Percentiles rank a stretch among this genome's conserved stretches.
These are phyloP conservation scores for Drosophila kambysellisi DNA, from an alignment of 2,888 invertebrate genomes.

Conservation along the genomic window DNA sequence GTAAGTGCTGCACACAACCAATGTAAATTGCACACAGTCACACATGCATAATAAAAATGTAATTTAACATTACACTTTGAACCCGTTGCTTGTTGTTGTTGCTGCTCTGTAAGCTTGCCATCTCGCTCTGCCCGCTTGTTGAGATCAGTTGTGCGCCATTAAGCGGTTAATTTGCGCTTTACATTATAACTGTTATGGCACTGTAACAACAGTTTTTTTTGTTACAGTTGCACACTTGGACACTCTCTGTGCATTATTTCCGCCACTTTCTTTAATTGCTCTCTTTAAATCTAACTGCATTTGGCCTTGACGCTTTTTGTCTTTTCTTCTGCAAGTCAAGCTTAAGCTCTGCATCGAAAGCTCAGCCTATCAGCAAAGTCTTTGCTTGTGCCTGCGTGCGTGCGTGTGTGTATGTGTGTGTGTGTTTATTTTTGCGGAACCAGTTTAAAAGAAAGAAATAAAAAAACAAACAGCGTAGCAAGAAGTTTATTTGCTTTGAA, in stretches of 20 bases:
- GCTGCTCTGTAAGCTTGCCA: constrained; percentile 19
- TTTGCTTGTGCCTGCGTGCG: constrained; percentile 7
- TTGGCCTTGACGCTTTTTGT: constrained; percentile 56
- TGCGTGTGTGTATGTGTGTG: constrained; percentile 14
- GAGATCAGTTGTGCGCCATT: constrained; percentile 41
- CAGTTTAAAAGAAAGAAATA: constrained; percentile 56
- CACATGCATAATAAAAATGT: constrained; percentile 2
- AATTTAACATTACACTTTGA: constrained; percentile 56
- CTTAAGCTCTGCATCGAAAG: constrained; percentile 52
- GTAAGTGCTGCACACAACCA: constrained; percentile 54
- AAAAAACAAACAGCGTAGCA: constrained; percentile 24
- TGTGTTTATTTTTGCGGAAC: constrained; percentile 55
- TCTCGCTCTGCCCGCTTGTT: constrained; percentile 34
- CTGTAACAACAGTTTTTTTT: constrained; percentile 24
- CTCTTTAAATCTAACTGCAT: constrained; percentile 38
- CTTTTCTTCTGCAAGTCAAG: constrained; percentile 19
- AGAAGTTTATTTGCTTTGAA: constrained; percentile 45
- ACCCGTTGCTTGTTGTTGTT: constrained; percentile 37
- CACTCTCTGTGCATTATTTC: constrained; percentile 37
- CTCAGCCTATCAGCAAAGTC: constrained; percentile 45
- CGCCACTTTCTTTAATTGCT: constrained; percentile 52
- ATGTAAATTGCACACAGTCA: constrained; percentile 16
- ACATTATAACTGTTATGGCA: constrained; percentile 55
- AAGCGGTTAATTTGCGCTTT: constrained; percentile 62
- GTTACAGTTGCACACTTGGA: constrained; percentile 55